These are phyloP conservation scores for Rallus limicola DNA, from an alignment of 2,113 vertebrate species.

Conservation along the genomic window DNA sequence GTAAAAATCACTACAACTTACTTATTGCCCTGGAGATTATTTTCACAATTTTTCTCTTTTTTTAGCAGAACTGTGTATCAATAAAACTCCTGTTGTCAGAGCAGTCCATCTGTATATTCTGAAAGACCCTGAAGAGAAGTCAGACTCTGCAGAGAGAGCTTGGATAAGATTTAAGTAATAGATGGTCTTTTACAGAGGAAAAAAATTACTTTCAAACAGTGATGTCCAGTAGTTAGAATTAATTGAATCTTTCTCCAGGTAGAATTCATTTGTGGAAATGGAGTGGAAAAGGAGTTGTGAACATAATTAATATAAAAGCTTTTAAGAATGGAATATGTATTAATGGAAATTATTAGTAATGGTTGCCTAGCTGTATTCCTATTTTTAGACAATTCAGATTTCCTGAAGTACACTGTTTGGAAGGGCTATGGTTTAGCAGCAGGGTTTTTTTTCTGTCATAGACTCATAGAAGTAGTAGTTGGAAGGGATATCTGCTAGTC, in stretches of 20 bases:
- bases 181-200: neutral
- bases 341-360: neutral
- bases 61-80: neutral
- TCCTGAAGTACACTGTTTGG: neutral
- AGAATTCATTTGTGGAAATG: neutral
- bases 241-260: neutral
- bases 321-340: neutral
- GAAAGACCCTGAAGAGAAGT: neutral
- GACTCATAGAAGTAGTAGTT: neutral
- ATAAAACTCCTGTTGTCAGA: neutral
- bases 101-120: neutral
- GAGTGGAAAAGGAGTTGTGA: neutral
- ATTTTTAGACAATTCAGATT: neutral
- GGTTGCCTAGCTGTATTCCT: neutral
- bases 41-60: neutral
- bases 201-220: neutral
- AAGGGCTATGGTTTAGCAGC: neutral
- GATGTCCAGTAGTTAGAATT: neutral
- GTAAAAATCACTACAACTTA: neutral
- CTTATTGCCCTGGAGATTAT: neutral
- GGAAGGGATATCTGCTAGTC: neutral
- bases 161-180: neutral
- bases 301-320: neutral
- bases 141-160: neutral
- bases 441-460: accelerated